Evolutionary conservation across 2,797 vertebrate genomes (phyloP), one percentile per base, ranked within the genome.

Genomic region (Dromococcyx pavoninus): DNA sequence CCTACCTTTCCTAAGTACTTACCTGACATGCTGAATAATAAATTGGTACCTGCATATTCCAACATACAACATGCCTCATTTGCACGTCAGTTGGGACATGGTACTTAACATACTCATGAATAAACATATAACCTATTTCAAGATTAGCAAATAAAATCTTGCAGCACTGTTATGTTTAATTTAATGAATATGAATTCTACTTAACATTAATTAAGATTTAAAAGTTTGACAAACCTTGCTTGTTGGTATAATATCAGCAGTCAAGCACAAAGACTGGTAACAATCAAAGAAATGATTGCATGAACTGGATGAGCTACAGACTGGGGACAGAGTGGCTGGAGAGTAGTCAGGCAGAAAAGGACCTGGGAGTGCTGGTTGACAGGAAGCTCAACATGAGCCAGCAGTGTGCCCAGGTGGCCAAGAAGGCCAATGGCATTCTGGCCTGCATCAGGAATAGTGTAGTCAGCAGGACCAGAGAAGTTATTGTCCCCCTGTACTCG

Each of bases 101-200:
- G 37, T 53, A 64, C 86, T 93, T 88, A 65, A 64, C 25, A 65
- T 24, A 17, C 43, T 92, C 60, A 66, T 60, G 74, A 87, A 86
- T 91, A 94, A 90, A 72, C 44, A 91, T 86, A 74, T 44, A 67
- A 46, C 10, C 48, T 58, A 64, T 73, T 93, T 96, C 58, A 73
- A 66, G 67, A 78, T 58, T 35, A 84, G 54, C 46, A 70, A 92
- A 90, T 61, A 33, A 72, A 91, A 86, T 46, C 66, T 94, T 94
- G 90, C 83, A 84, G 33, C 66, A 53, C 12, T 24, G 51, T 39
- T 81, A 44, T 5, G 10, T 67, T 80, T 80, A 7, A 69, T 69
- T 54, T 41, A 66, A 83, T 60, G 51, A 33, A 70, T 12, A 67
- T 22, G 7, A 54, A 28, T 30, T 86, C 44, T 74, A 57, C 35